Base-by-base conservation (phyloP, 1,140 invertebrate species). In the Heliconius hermathena region DNA sequence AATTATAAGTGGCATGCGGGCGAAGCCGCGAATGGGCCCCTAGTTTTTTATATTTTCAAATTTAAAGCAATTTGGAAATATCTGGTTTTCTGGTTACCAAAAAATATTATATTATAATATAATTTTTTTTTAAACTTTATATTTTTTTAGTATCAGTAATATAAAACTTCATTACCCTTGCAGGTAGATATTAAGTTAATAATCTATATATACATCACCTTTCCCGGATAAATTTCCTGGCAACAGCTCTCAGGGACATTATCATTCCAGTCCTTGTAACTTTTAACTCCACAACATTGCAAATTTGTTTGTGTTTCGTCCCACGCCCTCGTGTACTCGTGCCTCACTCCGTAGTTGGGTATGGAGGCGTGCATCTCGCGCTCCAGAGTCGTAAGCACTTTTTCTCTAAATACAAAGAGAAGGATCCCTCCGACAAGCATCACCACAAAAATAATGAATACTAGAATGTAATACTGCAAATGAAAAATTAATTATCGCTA, bases 341-440 rank as follows among this genome's bases (percentile, higher is more conserved):
- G 94, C 18, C 95, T 95, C 13, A 95, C 95, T 54, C 96, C 96
- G 89, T 98, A 98, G 52, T 96, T 94, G 6, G 95, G 96, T 84
- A 98, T 96, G 3, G 97, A 96, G 66, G 96, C 96, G 54, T 96
- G 93, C 97, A 98, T 97, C 91, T 97, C 97, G 77, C 96, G 96
- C 84, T 97, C 96, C 90, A 98, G 95, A 0, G 96, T 97, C 33
- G 95, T 95, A 36, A 96, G 90, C 18, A 98, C 96, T 78, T 98
- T 97, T 82, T 97, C 97, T 72, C 97, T 96, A 93, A 98, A 99
- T 49, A 99, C 97, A 87, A 98, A 98, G 36, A 97, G 97, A 54
- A 99, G 95, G 75, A 98, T 97, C 22, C 98, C 98, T 29, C 98
- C 98, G 83, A 98, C 97, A 80, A 98, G 92, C 96, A 98, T 97